A percentile compares a stretch with the other conserved stretches of the same genome.
Evolutionary conservation across 1,140 invertebrate genomes (phyloP).

Genomic region (Drosophila rufa): DNA sequence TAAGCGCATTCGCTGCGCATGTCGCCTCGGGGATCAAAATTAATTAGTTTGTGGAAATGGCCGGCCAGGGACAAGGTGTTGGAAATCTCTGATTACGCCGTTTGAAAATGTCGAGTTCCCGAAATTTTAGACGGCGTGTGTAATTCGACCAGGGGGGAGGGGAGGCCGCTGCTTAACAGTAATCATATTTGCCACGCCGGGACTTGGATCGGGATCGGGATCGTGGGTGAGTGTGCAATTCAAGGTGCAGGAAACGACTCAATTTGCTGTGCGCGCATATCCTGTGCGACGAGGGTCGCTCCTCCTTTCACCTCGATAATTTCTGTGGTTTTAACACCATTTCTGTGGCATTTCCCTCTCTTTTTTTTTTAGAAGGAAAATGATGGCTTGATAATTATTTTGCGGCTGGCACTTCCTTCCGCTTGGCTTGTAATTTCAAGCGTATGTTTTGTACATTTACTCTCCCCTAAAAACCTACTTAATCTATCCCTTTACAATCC

Average conservation of each 20-base stretch:
- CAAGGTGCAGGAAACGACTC: conserved; percentile 71
- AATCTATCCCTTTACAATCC: not conserved
- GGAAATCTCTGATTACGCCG: conserved; percentile 77
- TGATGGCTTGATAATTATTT: conserved; percentile 16
- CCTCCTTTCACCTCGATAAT: conserved; percentile 27
- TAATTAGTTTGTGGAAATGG: conserved; percentile 60
- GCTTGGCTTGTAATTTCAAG: conserved; percentile 72
- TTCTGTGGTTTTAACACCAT: conserved; percentile 72
- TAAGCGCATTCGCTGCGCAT: conserved; percentile 77
- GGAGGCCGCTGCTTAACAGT: conserved; percentile 62
- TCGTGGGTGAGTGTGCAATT: conserved; percentile 63
- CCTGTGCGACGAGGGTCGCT: conserved; percentile 45
- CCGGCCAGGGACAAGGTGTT: conserved; percentile 64
- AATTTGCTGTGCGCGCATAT: conserved; percentile 67
- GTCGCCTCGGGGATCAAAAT: conserved; percentile 52
- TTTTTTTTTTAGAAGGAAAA: not conserved
- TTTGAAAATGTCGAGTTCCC: conserved; percentile 2
- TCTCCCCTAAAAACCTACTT: too few species aligned
- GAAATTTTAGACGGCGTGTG: conserved; percentile 69
- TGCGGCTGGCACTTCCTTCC: conserved; percentile 66
- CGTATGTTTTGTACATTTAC: not conserved
- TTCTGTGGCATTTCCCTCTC: conserved; percentile 37
- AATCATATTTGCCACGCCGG: conserved; percentile 77
- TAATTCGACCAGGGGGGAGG: conserved; percentile 55
- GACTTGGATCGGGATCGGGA: conserved; percentile 14